Evolutionary conservation across 1,140 invertebrate genomes (phyloP).

Genomic region (Notospermus geniculatus): DNA sequence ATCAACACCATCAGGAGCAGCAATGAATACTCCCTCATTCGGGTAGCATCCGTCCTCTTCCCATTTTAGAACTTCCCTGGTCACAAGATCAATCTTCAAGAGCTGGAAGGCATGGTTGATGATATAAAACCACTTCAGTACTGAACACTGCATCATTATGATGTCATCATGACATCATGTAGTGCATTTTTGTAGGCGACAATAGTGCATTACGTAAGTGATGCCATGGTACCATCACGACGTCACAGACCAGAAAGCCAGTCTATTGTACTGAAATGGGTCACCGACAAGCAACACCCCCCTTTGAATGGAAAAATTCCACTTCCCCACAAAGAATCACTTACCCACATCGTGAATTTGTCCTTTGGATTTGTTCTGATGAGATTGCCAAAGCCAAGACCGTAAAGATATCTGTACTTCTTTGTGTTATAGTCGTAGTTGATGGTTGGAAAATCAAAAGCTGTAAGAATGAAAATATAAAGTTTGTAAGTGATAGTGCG

Average conservation of each 20-base stretch:
- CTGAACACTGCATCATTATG: too few species aligned
- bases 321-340: conserved; percentile 1
- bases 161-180: too few species aligned
- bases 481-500: background rate
- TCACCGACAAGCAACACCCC: too few species aligned
- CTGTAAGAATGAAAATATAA: conserved; percentile 13
- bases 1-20: conserved; percentile 61
- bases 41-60: conserved; percentile 72
- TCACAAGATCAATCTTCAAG: conserved; percentile 50
- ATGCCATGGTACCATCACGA: too few species aligned
- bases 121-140: too few species aligned
- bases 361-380: background rate
- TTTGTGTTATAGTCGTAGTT: conserved; percentile 67
- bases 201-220: too few species aligned
- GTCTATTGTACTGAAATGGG: too few species aligned
- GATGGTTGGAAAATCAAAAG: conserved; percentile 65
- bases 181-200: too few species aligned
- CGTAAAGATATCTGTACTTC: conserved; percentile 80
- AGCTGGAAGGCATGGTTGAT: conserved; percentile 30
- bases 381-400: conserved; percentile 34
- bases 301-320: background rate
- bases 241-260: too few species aligned
- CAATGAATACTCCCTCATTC: conserved; percentile 84
- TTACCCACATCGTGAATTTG: background rate
- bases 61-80: conserved; percentile 59